Evolutionary conservation across 2,888 invertebrate genomes (phyloP), one percentile per base, ranked within the genome.

Genomic region (Lottia scabra): DNA sequence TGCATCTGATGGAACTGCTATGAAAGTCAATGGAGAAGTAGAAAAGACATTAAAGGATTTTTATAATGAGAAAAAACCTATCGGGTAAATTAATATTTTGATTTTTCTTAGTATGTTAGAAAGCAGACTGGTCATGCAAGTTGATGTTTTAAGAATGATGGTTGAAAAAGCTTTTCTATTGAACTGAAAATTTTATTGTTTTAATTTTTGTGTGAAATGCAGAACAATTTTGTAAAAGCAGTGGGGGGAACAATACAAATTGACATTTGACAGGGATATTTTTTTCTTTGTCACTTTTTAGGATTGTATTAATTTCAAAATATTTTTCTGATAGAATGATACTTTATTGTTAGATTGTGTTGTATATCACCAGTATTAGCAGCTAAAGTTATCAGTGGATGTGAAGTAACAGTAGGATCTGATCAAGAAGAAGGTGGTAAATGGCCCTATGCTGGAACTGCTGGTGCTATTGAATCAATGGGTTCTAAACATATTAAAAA

Each of bases 331-430:
- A n/a, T n/a, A n/a, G n/a, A n/a, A n/a, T n/a, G n/a, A n/a, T n/a
- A n/a, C n/a, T 74, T 67, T 8, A 65, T 23, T 73, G 75, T 8
- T 80, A 89, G 89, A 10, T 79, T 91, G 68, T 91, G 91, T 72
- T 92, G 92, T 81, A 92, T 92, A 72, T 89, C 92, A 3, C 91
- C 92, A 13, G 89, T 91, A 8, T 78, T 92, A 48, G 90, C 90
- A 16, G 92, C 92, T 4, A 91, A 88, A 80, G 89, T 91, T 1
- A 73, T 89, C 13, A 80, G 73, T 16, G 87, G 86, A 38, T 83
- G 85, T 80, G 85, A 88, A 71, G 83, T 90, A 63, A 90, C 90
- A 12, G 84, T 89, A 10, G 90, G 90, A 0, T 82, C 83, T 15
- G 85, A 86, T 63, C 72, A 82, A 68, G 87, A 89, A 66, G 87